phyloP scores from a whole-genome alignment of 2,888 invertebrate genomes.

The Thysanoteuthis rhombus region DNA sequence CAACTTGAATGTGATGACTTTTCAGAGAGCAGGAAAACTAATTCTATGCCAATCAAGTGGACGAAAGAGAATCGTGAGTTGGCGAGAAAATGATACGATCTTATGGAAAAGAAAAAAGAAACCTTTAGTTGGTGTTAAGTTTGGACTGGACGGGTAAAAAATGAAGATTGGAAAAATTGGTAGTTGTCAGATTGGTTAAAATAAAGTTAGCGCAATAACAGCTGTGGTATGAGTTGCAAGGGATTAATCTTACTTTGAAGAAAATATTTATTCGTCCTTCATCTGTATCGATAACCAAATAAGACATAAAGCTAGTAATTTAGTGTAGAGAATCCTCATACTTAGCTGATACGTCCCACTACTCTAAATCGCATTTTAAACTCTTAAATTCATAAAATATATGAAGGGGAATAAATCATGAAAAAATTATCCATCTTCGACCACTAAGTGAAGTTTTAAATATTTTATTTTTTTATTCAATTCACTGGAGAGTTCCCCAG shows the following conservation, averaged over 20 bases:
- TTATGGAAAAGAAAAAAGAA: background rate
- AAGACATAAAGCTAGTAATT: background rate
- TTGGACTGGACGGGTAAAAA: background rate
- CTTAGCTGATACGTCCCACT: too few species aligned
- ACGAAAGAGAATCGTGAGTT: background rate
- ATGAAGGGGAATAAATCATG: too few species aligned
- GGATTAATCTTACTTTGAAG: background rate
- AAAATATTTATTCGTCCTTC: background rate
- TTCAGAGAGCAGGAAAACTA: background rate
- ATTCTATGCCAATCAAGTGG: background rate
- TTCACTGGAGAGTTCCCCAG: too few species aligned
- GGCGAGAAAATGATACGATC: background rate
- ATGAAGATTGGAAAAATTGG: background rate
- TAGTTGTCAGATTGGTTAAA: background rate
- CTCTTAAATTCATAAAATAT: too few species aligned
- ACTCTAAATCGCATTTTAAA: too few species aligned
- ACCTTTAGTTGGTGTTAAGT: background rate
- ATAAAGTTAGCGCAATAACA: background rate
- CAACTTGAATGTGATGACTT: background rate
- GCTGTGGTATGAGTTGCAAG: background rate
- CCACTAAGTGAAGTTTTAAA: too few species aligned
- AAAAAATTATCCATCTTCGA: too few species aligned
- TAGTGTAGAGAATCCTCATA: too few species aligned
- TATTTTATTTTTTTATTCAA: too few species aligned
- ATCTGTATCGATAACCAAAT: too few species aligned